Base-by-base conservation (phyloP, 1,140 invertebrate species). In the Drosophila ercepeae region DNA sequence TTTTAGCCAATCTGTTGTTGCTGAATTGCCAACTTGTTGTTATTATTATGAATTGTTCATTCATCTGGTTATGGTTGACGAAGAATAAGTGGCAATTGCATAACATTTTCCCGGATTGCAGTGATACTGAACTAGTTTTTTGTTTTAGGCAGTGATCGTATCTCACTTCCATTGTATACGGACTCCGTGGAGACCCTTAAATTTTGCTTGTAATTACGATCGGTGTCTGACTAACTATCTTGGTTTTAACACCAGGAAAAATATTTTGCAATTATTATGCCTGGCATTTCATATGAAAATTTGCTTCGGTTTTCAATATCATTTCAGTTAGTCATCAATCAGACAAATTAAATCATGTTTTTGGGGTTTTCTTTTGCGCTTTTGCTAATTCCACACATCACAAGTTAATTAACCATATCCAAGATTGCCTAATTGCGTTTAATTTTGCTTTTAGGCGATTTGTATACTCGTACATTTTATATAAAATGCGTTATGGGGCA, bases 121-220 rank as follows among this genome's bases (percentile, higher is more conserved):
- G 32, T 64, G 58, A 78, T 78, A 73, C 29, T 76, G 68, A 74
- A 55, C 70, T 69, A 64, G 48, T 52, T 79, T 63, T 42, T 39
- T 34, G 6, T 8, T 32, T 34, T 3, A 16, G 13, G 27, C 42
- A 13, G 16, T n/a, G 23, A 42, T 45, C 4, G n/a, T 53, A 19
- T 41, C 7, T 9, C 34, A 16, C 13, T 39, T n/a, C 48, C 11
- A 73, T 50, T 64, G 50, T 39, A 3, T 27, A 23, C 16, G 5
- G 7, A 14, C 50, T 32, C 27, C 29, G 29, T 32, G 29, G 4
- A n/a, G 19, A 36, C 39, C 45, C 42, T 46, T 67, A 29, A 53
- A 16, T 51, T 50, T 18, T 14, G n/a, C 16, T 1, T 32, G 9
- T 23, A 53, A 16, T 46, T 45, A 14, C 11, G 8, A 29, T 3